Evolutionary conservation across 2,888 invertebrate genomes (phyloP), one percentile per base, ranked within the genome.

Genomic region (Carpatolechia fugitivella): DNA sequence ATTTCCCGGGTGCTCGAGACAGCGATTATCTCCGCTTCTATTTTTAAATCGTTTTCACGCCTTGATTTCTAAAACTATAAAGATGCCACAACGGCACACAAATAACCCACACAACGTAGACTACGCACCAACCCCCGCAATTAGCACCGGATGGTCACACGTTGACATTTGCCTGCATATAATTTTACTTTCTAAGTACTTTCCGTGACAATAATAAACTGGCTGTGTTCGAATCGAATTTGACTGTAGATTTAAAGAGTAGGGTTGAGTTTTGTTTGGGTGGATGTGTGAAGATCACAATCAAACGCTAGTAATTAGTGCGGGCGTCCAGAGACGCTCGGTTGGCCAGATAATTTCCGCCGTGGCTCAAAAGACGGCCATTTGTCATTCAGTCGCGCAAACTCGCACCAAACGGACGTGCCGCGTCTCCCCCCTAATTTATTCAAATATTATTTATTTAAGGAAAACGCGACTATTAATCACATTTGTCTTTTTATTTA

Each of bases 371-470:
- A 90, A 86, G 88, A 76, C 79, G 73, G 72, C 83, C 87, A 90
- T 90, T 90, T 89, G 89, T 90, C 89, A 90, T 85, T 87, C 78
- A 77, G 78, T 78, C 80, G 86, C 86, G 82, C 77, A 81, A 82
- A 80, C 81, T 80, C 78, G 73, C 73, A 74, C 70, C 72, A 66
- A 78, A 80, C 86, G 85, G 89, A 87, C 88, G 85, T 81, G 76
- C 72, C 71, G 51, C 24, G 49, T 68, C 81, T 69, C 76, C 78
- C n/a, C 79, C 79, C 82, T 87, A 89, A 89, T 89, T 88, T 90
- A 89, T 90, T 86, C 78, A 80, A 83, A 85, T 87, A 88, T 86
- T 90, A 89, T 90, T 90, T 90, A 89, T 90, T 85, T 88, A 88
- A 82, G 85, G 90, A 87, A 86, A 85, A 85, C 85, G 80, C 71